Percentiles rank a stretch among this genome's conserved stretches.
Evolutionary conservation across 2,113 vertebrate species (phyloP).

Genomic region (Hiodon alosoides): DNA sequence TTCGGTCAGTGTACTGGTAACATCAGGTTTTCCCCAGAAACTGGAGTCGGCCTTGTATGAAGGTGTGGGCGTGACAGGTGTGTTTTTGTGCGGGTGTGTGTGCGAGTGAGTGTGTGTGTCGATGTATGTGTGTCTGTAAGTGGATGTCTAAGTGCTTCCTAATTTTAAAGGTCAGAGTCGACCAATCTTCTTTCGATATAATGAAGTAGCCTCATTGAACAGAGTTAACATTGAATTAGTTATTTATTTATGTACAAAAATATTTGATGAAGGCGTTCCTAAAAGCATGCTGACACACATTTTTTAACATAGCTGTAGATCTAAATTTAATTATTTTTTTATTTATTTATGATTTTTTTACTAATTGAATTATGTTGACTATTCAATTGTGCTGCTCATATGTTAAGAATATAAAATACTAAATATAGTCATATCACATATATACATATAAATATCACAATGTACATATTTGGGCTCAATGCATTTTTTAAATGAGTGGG

Average conservation of each 20-base stretch:
- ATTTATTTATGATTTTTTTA: conserved; percentile 44
- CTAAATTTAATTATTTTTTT: conserved; percentile 39
- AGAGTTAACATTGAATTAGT: conserved; percentile 36
- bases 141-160: conserved; percentile 48
- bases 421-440: conserved; percentile 43
- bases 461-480: conserved; percentile 19
- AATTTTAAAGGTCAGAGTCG: conserved; percentile 38
- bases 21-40: conserved; percentile 58
- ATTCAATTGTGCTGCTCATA: conserved; percentile 42
- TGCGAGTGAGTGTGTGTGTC: conserved; percentile 9
- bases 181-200: conserved; percentile 34
- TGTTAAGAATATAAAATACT: conserved; percentile 44
- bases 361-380: conserved; percentile 40
- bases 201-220: conserved; percentile 41
- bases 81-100: conserved; percentile 19
- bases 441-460: conserved; percentile 38
- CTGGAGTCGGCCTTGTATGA: conserved; percentile 11
- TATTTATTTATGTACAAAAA: conserved; percentile 39
- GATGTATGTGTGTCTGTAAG: conserved; percentile 11
- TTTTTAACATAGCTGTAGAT: conserved; percentile 35
- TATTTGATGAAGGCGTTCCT: conserved; percentile 23
- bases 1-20: conserved; percentile 37
- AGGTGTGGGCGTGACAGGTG: neutral
- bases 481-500: conserved; percentile 18
- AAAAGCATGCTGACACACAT: conserved; percentile 42